Base-by-base conservation (phyloP, 64 coral and sea anemone genomes). In the Montipora sp. region DNA sequence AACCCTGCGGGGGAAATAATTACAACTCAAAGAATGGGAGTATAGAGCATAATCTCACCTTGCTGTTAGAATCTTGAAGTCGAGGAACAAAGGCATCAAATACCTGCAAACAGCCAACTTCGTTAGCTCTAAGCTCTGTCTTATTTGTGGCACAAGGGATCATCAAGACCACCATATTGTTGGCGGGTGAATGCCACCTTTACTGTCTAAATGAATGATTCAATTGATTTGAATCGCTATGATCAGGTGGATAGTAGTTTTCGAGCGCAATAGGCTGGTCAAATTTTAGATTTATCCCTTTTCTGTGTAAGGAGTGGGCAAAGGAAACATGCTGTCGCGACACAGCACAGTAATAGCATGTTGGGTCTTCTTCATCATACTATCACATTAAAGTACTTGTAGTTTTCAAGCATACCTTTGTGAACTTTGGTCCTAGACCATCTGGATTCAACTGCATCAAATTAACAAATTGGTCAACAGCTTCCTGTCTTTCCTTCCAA, bases 61-160 rank as follows among this genome's bases (percentile, higher is more conserved):
- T 99, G 75, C 97, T 99, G 73, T 99, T 99, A 14, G 92, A 80
- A 78, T 99, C 97, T 84, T 90, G 85, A 5, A 99, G 94, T 14
- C 96, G 92, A 59, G 89, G 94, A 45, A 94, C 88, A 57, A 92
- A 99, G 46, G 76, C 91, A 89, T 99, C 97, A 66, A 99, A 92
- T 24, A 92, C 92, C 97, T 96, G 71, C 6, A 47, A 80, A 81
- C 61, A 93, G 18, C n/a, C 77, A 70, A n/a, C 8, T 36, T 61
- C 3, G 2, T 7, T 5, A 59, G 78, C 36, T 0, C 36, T 36
- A 36, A 36, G 36, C 36, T 36, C 36, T 36, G 36, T 36, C 36
- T 36, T 36, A 36, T 36, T 36, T 36, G 36, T 36, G 36, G 36
- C 36, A 36, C 36, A 36, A 36, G 36, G 36, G 36, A 36, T 36